These are phyloP conservation scores for Mesaphorura yosii DNA, from an alignment of 1,140 invertebrate genomes.

Conservation along the genomic window DNA sequence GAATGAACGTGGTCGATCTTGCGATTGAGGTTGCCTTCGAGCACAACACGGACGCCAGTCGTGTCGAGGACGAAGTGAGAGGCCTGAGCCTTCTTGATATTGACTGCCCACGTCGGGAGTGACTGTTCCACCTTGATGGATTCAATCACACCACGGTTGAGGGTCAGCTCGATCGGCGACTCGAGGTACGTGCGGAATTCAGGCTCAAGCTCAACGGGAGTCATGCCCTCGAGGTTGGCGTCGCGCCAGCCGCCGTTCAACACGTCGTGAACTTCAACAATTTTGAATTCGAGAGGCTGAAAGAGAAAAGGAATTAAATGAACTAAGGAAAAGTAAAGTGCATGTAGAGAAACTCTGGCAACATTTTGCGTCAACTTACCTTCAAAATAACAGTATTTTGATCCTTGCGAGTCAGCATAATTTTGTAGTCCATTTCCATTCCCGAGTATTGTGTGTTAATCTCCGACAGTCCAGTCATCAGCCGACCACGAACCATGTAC, in stretches of 20 bases:
- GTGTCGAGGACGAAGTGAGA: conserved; percentile 22
- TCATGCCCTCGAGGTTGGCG: conserved; percentile 9
- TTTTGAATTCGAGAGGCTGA: conserved; percentile 16
- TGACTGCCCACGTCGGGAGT: conserved; percentile 17
- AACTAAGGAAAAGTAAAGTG: not conserved
- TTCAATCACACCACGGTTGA: conserved; percentile 18
- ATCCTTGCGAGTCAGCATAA: not conserved
- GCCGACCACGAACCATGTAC: conserved; percentile 17
- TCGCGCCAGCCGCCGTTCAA: conserved; percentile 17
- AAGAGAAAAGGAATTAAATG: conserved; percentile 1
- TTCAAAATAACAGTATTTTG: conserved; percentile 12
- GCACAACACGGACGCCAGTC: conserved; percentile 9
- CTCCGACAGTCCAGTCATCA: conserved; percentile 19
- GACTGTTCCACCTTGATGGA: conserved; percentile 13
- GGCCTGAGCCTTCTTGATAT: conserved; percentile 27
- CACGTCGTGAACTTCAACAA: conserved; percentile 20
- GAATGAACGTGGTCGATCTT: conserved; percentile 20
- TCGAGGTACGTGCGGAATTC: conserved; percentile 17
- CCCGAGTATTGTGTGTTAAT: conserved; percentile 22
- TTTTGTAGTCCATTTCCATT: conserved; percentile 19
- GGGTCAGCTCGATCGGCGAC: conserved; percentile 10
- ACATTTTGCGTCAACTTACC: conserved; percentile 7
- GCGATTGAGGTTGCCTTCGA: conserved; percentile 29
- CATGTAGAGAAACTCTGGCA: not conserved
- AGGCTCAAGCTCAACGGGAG: not conserved